Evolutionary conservation across 1,140 invertebrate species (phyloP).

Genomic region (Lerema accius): DNA sequence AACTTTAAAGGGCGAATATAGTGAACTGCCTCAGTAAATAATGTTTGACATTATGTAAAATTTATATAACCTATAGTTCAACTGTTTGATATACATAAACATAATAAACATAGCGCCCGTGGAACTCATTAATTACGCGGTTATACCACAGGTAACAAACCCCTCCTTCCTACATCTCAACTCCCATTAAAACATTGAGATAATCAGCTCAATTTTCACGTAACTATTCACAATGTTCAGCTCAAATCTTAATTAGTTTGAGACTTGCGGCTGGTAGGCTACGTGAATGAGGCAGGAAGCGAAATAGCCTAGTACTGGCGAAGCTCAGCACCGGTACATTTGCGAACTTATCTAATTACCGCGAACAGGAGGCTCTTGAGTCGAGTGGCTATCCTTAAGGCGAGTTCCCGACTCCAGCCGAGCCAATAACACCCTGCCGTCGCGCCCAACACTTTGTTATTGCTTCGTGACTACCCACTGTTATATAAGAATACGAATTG

Average conservation of each 20-base stretch:
- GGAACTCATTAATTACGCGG: too few species aligned
- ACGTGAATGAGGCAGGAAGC: not conserved
- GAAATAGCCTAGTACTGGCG: conserved; percentile 6
- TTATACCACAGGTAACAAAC: too few species aligned
- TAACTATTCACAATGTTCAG: not conserved
- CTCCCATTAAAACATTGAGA: too few species aligned
- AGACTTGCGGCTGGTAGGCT: not conserved
- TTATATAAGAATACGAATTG: conserved; percentile 21
- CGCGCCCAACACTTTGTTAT: conserved; percentile 32
- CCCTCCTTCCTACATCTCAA: too few species aligned
- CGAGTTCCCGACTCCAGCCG: conserved; percentile 35
- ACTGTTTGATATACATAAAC: too few species aligned
- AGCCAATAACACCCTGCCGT: conserved; percentile 34
- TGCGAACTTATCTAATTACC: conserved; percentile 61
- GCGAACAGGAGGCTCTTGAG: conserved; percentile 43
- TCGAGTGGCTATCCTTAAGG: conserved; percentile 34
- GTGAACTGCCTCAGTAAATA: too few species aligned
- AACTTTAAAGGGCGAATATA: not conserved
- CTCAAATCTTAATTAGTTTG: not conserved
- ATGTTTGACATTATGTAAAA: too few species aligned
- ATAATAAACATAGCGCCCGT: too few species aligned
- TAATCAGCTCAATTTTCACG: not conserved
- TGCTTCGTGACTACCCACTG: conserved; percentile 16
- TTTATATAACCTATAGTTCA: too few species aligned
- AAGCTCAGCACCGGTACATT: conserved; percentile 41